These are phyloP conservation scores for Brienomyrus longianalis DNA, from an alignment of 2,113 vertebrate genomes.

Conservation along the genomic window DNA sequence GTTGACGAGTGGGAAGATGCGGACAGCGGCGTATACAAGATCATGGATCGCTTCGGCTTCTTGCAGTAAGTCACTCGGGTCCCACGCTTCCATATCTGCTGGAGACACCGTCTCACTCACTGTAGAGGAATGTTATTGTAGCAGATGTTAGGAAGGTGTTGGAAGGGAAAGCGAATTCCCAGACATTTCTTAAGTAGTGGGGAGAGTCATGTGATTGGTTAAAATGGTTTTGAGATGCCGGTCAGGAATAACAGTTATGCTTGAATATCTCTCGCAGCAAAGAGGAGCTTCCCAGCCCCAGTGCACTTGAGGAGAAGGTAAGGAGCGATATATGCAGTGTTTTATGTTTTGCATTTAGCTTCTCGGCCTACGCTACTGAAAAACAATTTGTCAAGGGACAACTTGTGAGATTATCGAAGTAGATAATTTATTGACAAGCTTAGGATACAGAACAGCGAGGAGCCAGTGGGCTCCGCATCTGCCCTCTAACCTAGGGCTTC, in stretches of 20 bases:
- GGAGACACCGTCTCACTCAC: background rate
- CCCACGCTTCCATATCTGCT: background rate
- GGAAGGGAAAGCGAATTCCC: background rate
- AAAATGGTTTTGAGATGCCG: background rate
- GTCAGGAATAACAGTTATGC: background rate
- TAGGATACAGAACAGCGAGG: background rate
- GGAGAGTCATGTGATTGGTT: background rate
- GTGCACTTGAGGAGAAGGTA: conserved; percentile 79
- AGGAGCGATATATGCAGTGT: conserved; percentile 1
- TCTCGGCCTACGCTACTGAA: background rate
- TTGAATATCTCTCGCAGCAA: conserved; percentile 55
- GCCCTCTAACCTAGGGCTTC: background rate
- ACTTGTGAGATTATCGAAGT: background rate
- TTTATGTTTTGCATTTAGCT: background rate
- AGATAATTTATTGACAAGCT: background rate
- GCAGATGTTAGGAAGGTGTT: background rate
- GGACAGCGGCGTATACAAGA: conserved; percentile 70
- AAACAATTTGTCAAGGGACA: background rate
- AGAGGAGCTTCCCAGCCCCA: conserved; percentile 72
- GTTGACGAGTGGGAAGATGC: conserved; percentile 83
- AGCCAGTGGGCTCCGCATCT: background rate
- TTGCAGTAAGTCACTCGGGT: conserved; percentile 66
- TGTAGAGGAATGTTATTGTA: background rate
- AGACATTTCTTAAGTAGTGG: background rate
- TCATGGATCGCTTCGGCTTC: conserved; percentile 81